These are phyloP conservation scores for Hipposideros larvatus DNA, from an alignment of 2,797 vertebrate genomes.

Conservation along the genomic window DNA sequence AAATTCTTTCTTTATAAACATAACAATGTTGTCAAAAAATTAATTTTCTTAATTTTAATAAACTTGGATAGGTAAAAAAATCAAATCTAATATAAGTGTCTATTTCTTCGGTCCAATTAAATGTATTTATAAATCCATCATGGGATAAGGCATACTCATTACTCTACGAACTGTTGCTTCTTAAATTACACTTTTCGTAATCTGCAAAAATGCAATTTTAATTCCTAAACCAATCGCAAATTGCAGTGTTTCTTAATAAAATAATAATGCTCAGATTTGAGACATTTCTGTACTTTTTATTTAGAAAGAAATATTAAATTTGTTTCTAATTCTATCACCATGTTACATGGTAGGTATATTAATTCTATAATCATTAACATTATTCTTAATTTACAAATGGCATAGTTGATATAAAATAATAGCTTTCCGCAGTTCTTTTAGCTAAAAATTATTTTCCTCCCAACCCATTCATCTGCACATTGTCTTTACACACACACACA, in stretches of 20 bases:
- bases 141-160: not conserved
- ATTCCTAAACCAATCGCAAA: not conserved
- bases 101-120: not conserved
- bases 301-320: conserved; percentile 21
- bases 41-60: not conserved
- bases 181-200: not conserved
- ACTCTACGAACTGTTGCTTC: not conserved
- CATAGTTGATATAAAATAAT: not conserved
- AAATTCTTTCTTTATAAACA: not conserved
- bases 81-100: not conserved
- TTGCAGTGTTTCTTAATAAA: not conserved
- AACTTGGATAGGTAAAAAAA: not conserved
- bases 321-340: not conserved
- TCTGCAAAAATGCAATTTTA: conserved; percentile 29
- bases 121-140: not conserved
- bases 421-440: not conserved
- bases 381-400: conserved; percentile 54
- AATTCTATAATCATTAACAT: not conserved
- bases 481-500: not conserved
- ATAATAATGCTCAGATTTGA: conserved; percentile 5
- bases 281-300: not conserved
- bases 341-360: not conserved
- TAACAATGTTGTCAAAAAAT: not conserved
- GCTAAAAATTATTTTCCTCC: conserved; percentile 46
- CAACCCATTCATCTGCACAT: conserved; percentile 1